A percentile compares a stretch with the other conserved stretches of the same genome.
These are phyloP conservation scores for Cryptomyrus ogoouensis DNA, from an alignment of 2,113 vertebrate genomes.

Conservation along the genomic window DNA sequence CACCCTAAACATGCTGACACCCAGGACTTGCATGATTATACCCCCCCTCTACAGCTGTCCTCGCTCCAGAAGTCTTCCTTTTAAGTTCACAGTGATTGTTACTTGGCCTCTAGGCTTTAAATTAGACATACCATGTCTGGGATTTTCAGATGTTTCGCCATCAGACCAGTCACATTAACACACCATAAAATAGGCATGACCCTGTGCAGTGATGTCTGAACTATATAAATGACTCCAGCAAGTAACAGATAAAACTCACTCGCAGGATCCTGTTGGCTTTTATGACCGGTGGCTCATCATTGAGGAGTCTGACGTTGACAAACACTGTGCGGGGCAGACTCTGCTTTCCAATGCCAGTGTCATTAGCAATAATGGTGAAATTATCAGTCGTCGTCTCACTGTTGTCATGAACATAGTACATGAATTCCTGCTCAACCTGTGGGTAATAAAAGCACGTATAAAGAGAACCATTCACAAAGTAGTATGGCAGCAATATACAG, in stretches of 20 bases:
- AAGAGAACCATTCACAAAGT: not conserved
- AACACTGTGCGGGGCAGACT: slow-evolving; percentile 66
- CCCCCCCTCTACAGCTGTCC: not conserved
- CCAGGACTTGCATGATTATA: not conserved
- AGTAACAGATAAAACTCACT: slow-evolving; percentile 62
- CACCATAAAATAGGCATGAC: not conserved
- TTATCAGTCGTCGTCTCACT: slow-evolving; percentile 69
- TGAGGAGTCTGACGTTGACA: slow-evolving; percentile 70
- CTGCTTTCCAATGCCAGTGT: slow-evolving; percentile 70
- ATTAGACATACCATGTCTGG: not conserved
- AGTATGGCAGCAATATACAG: not conserved
- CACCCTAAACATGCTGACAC: not conserved
- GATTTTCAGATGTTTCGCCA: not conserved
- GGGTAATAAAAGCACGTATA: slow-evolving; percentile 9
- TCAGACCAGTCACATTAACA: not conserved
- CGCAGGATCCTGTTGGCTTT: slow-evolving; percentile 73
- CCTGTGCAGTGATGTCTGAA: not conserved
- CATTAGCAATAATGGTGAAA: slow-evolving; percentile 75
- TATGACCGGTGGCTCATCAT: slow-evolving; percentile 76
- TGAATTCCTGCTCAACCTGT: slow-evolving; percentile 77
- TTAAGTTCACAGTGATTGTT: not conserved
- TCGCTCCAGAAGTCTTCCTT: not conserved
- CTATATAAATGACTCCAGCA: not conserved
- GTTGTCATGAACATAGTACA: slow-evolving; percentile 78
- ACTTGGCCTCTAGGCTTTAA: slow-evolving; percentile 11